These are phyloP conservation scores for Meloidogyne floridensis DNA, from an alignment of 1,140 invertebrate species.

Conservation along the genomic window DNA sequence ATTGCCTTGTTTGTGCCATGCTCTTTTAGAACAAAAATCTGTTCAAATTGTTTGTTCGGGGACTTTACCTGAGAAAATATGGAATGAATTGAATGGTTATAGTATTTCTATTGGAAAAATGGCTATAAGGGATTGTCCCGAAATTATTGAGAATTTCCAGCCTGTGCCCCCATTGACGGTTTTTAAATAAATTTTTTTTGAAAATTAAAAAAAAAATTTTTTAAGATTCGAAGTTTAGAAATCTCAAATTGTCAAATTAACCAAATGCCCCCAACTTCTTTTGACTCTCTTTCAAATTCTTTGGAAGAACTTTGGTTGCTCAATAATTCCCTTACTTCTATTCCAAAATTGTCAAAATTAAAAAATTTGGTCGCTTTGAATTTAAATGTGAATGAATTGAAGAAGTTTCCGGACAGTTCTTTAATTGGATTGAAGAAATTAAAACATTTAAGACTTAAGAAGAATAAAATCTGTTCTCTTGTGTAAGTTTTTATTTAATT, in stretches of 20 bases:
- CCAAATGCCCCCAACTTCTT: constrained; percentile 31
- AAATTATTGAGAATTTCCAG: constrained; percentile 6
- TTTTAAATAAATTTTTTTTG: not conserved
- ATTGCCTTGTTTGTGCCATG: constrained; percentile 17
- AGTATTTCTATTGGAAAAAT: constrained; percentile 11
- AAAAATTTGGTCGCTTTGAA: constrained; percentile 46
- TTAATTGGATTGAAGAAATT: constrained; percentile 49
- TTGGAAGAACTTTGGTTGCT: constrained; percentile 48
- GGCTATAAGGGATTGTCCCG: constrained; percentile 4
- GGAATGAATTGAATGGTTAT: constrained; percentile 11
- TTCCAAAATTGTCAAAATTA: constrained; percentile 40
- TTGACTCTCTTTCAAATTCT: constrained; percentile 30
- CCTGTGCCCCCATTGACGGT: constrained; percentile 15
- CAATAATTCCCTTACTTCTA: constrained; percentile 43
- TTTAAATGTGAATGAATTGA: constrained; percentile 53
- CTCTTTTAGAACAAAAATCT: not conserved
- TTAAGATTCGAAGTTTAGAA: constrained; percentile 42
- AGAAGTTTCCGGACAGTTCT: constrained; percentile 45
- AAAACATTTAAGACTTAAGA: constrained; percentile 49
- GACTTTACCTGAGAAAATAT: constrained; percentile 20
- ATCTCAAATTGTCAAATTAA: constrained; percentile 42
- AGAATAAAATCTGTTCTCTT: constrained; percentile 56
- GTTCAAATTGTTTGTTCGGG: constrained; percentile 28
- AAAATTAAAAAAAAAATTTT: not conserved
- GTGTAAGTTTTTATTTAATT: constrained; percentile 44